Conservation (phyloP, 2,888 invertebrate species). For the Sisyra nigra region DNA sequence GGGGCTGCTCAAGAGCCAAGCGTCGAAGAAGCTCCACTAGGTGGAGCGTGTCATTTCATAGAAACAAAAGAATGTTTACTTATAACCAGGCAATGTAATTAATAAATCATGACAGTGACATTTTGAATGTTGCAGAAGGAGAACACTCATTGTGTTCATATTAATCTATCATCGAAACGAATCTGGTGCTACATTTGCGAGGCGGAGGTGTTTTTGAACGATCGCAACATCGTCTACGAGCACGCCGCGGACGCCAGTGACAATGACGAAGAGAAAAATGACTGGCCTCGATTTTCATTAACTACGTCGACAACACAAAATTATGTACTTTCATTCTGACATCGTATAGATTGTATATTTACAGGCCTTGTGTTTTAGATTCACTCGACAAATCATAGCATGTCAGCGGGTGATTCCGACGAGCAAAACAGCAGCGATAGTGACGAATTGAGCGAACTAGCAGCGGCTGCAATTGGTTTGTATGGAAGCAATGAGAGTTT, state of each 20-base stretch:
- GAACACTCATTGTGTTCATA: constrained; percentile 58
- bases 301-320: not conserved
- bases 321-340: too few relatives aligned
- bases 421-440: constrained; percentile 27
- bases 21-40: too few relatives aligned
- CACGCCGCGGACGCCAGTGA: constrained; percentile 19
- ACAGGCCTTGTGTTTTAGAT: constrained; percentile 21
- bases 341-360: too few relatives aligned
- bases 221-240: constrained; percentile 10
- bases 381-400: constrained; percentile 20
- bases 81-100: too few relatives aligned
- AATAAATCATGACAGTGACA: too few relatives aligned
- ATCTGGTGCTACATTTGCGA: constrained; percentile 86
- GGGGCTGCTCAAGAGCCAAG: too few relatives aligned
- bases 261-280: constrained; percentile 16
- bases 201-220: constrained; percentile 52
- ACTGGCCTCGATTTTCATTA: not conserved
- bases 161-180: constrained; percentile 69
- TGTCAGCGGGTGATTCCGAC: constrained; percentile 18
- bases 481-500: not conserved
- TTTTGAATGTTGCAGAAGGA: constrained; percentile 29
- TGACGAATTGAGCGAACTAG: constrained; percentile 29
- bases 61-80: too few relatives aligned
- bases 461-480: not conserved
- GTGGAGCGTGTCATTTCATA: too few relatives aligned